phyloP scores from a whole-genome alignment of 2,113 vertebrate genomes.

The Proterorhinus semilunaris region DNA sequence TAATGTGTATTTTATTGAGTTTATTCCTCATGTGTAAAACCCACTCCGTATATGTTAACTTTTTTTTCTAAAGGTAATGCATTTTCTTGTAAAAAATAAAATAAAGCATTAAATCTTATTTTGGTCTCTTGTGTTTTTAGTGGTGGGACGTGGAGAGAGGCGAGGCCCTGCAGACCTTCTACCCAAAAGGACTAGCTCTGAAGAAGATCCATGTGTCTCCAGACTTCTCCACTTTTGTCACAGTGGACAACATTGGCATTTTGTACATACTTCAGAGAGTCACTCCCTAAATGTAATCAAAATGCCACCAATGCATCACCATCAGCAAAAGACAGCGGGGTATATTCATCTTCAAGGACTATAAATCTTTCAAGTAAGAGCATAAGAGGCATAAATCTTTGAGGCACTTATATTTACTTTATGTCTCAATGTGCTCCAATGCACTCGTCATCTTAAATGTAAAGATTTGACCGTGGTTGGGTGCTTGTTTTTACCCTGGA shows the following conservation, averaged over 20 bases:
- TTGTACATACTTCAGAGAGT: slow-evolving; percentile 87
- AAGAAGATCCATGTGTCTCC: slow-evolving; percentile 88
- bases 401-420: background rate
- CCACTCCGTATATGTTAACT: background rate
- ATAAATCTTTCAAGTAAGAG: slow-evolving; percentile 1
- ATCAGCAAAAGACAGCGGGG: background rate
- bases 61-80: background rate
- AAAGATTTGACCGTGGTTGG: background rate
- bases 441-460: background rate
- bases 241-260: slow-evolving; percentile 93
- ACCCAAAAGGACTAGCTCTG: slow-evolving; percentile 86
- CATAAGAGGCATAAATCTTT: slow-evolving; percentile 4
- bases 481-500: background rate
- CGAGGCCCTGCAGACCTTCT: slow-evolving; percentile 90
- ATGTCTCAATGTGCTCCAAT: background rate
- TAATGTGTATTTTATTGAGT: background rate
- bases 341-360: background rate
- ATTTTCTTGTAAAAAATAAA: no score
- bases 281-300: background rate
- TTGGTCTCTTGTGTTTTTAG: slow-evolving; percentile 62
- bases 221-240: slow-evolving; percentile 88
- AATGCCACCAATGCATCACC: background rate
- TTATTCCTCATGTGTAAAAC: no score
- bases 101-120: background rate
- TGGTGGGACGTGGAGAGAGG: slow-evolving; percentile 93